A percentile compares a stretch with the other conserved stretches of the same genome.
Evolutionary conservation across 2,888 invertebrate genomes (phyloP).

Genomic region (Agriopis aurantiaria): DNA sequence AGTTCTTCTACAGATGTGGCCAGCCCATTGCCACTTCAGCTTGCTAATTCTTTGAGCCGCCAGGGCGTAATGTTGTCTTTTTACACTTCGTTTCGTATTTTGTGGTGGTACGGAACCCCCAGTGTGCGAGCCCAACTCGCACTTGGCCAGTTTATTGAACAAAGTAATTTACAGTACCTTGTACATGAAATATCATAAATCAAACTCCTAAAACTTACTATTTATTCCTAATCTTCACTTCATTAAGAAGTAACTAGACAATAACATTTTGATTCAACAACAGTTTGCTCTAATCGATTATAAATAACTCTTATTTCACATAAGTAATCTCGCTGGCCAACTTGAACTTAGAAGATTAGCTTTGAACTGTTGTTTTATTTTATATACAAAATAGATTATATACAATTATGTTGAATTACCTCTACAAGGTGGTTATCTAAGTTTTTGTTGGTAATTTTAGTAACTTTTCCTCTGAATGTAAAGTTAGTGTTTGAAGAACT

Average conservation of each 20-base stretch:
- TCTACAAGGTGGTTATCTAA: background rate
- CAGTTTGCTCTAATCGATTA: conserved; percentile 49
- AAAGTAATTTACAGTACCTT: no score
- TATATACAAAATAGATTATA: conserved; percentile 7
- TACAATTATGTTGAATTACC: conserved; percentile 1
- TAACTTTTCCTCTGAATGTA: no score
- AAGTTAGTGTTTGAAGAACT: no score
- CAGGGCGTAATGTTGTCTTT: no score
- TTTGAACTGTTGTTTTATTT: conserved; percentile 20
- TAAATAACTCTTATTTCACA: conserved; percentile 51
- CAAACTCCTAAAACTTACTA: conserved; percentile 4
- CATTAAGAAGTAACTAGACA: conserved; percentile 10
- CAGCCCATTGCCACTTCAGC: no score
- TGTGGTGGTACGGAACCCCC: no score
- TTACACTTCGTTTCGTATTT: no score
- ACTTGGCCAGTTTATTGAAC: no score
- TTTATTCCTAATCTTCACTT: conserved; percentile 4
- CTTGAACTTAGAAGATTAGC: conserved; percentile 1
- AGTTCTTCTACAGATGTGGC: no score
- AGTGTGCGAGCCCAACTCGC: no score
- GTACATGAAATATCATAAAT: conserved; percentile 1
- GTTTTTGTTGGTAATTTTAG: no score
- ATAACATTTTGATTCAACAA: conserved; percentile 11
- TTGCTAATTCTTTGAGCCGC: no score
- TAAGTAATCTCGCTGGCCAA: conserved; percentile 10